Conservation (phyloP, 2,888 invertebrate species). For the Plagiodera versicolora region DNA sequence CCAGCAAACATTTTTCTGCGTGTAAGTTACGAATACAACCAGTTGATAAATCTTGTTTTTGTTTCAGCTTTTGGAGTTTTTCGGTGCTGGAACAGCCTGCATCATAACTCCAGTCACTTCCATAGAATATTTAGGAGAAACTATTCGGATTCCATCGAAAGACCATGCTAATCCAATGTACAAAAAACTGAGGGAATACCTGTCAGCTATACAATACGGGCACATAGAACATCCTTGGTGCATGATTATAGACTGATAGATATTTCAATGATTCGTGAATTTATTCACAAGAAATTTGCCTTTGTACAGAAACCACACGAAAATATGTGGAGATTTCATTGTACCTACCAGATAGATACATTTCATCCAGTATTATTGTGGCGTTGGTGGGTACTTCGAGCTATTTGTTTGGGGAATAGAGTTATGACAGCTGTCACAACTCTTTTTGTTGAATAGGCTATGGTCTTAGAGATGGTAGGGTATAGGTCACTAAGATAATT, state of each 20-base stretch:
- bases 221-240: conserved; percentile 82
- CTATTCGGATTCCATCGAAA: conserved; percentile 73
- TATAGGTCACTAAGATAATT: no score
- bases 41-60: no score
- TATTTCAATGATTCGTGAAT: no score
- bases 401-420: no score
- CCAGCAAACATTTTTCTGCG: no score
- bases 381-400: not conserved
- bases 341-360: not conserved
- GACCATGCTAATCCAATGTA: conserved; percentile 74
- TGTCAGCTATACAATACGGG: conserved; percentile 90
- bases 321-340: not conserved
- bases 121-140: conserved; percentile 75
- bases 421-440: no score
- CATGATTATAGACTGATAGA: conserved; percentile 57
- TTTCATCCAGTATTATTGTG: not conserved
- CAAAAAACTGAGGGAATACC: conserved; percentile 71
- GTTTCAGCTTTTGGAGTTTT: conserved; percentile 86
- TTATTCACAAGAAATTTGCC: no score
- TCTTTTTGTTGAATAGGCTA: no score
- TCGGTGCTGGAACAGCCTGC: conserved; percentile 98
- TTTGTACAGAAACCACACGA: no score
- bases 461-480: no score
- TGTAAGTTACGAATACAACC: no score
- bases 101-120: conserved; percentile 89